These are phyloP conservation scores for Isotomurus palustris DNA, from an alignment of 2,888 invertebrate genomes.

Conservation along the genomic window DNA sequence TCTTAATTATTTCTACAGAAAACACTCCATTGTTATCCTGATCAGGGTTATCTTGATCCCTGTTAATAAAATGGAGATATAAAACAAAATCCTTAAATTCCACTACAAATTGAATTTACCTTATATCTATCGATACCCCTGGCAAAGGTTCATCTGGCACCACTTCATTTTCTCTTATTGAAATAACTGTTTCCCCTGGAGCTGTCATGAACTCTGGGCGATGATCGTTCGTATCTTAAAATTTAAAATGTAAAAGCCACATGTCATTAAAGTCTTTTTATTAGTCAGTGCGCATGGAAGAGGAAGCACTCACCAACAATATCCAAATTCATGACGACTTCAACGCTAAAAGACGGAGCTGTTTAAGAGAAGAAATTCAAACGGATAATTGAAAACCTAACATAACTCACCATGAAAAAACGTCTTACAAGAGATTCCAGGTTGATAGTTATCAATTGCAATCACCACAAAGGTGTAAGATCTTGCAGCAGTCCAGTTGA, in stretches of 20 bases:
- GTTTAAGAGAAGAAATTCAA: too few relatives aligned
- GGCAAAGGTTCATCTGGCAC: background rate
- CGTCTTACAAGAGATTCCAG: background rate
- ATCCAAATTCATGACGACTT: too few relatives aligned
- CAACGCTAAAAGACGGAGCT: background rate
- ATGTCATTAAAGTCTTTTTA: too few relatives aligned
- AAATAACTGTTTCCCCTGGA: background rate
- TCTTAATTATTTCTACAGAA: background rate
- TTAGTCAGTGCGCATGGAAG: too few relatives aligned
- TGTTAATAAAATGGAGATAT: too few relatives aligned
- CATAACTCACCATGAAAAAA: too few relatives aligned
- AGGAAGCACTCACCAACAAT: too few relatives aligned
- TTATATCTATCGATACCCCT: too few relatives aligned
- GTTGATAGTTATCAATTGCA: constrained; percentile 23
- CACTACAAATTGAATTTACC: too few relatives aligned
- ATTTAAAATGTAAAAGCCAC: too few relatives aligned
- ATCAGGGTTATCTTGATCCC: constrained; percentile 17
- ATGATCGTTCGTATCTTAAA: constrained; percentile 19
- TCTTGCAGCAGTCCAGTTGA: constrained; percentile 8
- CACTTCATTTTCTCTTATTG: background rate
- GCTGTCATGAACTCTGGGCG: constrained; percentile 18
- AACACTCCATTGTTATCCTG: constrained; percentile 12
- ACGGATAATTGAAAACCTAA: too few relatives aligned
- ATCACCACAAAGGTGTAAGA: constrained; percentile 7
- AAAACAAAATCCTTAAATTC: too few relatives aligned